phyloP scores from a whole-genome alignment of 2,888 invertebrate species.

The Latrodectus hesperus region DNA sequence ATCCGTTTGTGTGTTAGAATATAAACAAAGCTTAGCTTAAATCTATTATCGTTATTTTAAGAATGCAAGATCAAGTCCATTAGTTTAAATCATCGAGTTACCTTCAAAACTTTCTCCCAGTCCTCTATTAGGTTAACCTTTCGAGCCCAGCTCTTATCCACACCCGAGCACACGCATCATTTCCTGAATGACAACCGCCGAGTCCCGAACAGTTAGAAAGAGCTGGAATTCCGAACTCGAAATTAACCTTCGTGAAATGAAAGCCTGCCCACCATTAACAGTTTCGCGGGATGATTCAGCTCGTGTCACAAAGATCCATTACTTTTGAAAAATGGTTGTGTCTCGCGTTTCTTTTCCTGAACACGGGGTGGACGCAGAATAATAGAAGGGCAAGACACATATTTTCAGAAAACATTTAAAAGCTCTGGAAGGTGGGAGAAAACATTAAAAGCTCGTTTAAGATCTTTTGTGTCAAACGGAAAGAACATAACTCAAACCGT shows the following conservation, averaged over 20 bases:
- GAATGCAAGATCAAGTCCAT: too few species aligned
- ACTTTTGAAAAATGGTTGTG: constrained; percentile 24
- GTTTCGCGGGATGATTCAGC: neutral
- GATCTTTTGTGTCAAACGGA: neutral
- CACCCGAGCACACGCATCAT: too few species aligned
- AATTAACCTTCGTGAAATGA: neutral
- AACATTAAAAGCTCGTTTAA: neutral
- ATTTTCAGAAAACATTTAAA: neutral
- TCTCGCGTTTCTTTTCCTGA: neutral
- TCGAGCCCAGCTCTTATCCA: too few species aligned
- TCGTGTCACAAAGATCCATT: constrained; percentile 19
- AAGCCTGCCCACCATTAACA: neutral
- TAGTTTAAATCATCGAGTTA: too few species aligned
- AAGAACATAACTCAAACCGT: neutral
- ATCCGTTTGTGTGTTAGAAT: too few species aligned
- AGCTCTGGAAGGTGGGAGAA: neutral
- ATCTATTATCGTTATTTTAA: too few species aligned
- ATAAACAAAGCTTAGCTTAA: too few species aligned
- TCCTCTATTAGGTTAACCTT: too few species aligned
- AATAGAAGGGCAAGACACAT: neutral
- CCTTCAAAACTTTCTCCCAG: too few species aligned
- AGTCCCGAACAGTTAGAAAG: too few species aligned
- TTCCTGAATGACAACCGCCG: too few species aligned
- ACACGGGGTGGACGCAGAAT: neutral
- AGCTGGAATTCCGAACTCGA: too few species aligned